A percentile compares a stretch with the other conserved stretches of the same genome.
Conservation (phyloP, 1,140 invertebrate genomes). For the Drosophila pectinifera region DNA sequence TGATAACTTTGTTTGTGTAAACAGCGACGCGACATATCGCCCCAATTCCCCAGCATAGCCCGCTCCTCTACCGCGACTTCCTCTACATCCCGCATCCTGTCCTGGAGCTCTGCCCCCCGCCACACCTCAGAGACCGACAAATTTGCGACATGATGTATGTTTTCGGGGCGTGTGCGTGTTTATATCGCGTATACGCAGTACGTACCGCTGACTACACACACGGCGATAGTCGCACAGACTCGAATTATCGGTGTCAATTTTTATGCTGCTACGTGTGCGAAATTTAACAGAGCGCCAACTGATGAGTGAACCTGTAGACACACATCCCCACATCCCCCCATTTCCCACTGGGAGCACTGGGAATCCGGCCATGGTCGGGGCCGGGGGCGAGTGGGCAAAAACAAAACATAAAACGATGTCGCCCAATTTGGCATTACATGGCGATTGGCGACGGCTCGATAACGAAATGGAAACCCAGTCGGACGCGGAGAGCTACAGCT, state of each 20-base stretch:
- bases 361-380: background rate
- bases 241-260: slow-evolving; percentile 82
- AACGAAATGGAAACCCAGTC: slow-evolving; percentile 72
- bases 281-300: slow-evolving; percentile 75
- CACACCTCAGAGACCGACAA: slow-evolving; percentile 46
- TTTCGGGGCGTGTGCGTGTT: slow-evolving; percentile 77
- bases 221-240: slow-evolving; percentile 18
- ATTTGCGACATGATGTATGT: slow-evolving; percentile 77
- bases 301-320: slow-evolving; percentile 70
- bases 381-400: slow-evolving; percentile 14
- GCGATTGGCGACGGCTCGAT: slow-evolving; percentile 69
- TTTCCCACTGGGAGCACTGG: no score
- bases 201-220: slow-evolving; percentile 51
- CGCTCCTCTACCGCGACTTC: background rate
- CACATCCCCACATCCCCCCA: slow-evolving; percentile 22
- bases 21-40: slow-evolving; percentile 75
- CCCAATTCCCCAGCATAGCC: slow-evolving; percentile 10
- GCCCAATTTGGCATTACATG: slow-evolving; percentile 80
- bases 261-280: slow-evolving; percentile 83
- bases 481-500: slow-evolving; percentile 8
- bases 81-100: slow-evolving; percentile 16
- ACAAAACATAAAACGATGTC: slow-evolving; percentile 65
- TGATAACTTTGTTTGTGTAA: slow-evolving; percentile 84
- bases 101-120: background rate
- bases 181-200: slow-evolving; percentile 79